Conservation (phyloP, 2,888 invertebrate species). For the Cantharis rufa region DNA sequence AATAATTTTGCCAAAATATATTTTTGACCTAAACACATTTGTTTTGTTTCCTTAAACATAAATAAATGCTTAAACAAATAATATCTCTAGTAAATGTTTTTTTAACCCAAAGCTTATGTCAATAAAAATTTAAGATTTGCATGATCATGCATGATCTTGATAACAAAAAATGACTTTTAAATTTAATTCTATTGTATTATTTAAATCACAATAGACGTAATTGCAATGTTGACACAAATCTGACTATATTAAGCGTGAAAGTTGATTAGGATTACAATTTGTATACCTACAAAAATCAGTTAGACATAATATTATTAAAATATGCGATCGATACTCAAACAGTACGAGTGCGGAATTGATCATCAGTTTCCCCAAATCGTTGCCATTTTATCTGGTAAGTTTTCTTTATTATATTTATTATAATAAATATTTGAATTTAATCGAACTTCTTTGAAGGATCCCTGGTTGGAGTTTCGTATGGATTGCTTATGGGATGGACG, state of each 20-base stretch:
- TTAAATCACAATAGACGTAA: neutral
- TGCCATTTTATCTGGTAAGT: conserved; percentile 7
- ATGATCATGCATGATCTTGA: too few species aligned
- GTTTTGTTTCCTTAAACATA: too few species aligned
- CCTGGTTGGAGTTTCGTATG: conserved; percentile 47
- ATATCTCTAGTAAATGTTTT: too few species aligned
- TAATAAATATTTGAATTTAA: neutral
- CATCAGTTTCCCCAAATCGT: conserved; percentile 12
- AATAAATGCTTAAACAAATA: too few species aligned
- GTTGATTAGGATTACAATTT: neutral
- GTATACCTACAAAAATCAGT: neutral
- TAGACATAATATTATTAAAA: neutral
- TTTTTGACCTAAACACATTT: too few species aligned
- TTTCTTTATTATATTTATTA: neutral
- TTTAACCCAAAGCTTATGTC: too few species aligned
- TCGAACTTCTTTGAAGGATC: conserved; percentile 45
- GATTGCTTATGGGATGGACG: conserved; percentile 61
- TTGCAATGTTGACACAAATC: neutral
- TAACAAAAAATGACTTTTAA: neutral
- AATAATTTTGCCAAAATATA: too few species aligned
- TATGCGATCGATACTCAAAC: neutral
- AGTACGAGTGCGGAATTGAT: neutral
- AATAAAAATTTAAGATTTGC: too few species aligned
- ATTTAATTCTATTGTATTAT: neutral
- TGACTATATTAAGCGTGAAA: neutral